Evolutionary conservation across 2,888 invertebrate species (phyloP).

Genomic region (Capitulum mitella): DNA sequence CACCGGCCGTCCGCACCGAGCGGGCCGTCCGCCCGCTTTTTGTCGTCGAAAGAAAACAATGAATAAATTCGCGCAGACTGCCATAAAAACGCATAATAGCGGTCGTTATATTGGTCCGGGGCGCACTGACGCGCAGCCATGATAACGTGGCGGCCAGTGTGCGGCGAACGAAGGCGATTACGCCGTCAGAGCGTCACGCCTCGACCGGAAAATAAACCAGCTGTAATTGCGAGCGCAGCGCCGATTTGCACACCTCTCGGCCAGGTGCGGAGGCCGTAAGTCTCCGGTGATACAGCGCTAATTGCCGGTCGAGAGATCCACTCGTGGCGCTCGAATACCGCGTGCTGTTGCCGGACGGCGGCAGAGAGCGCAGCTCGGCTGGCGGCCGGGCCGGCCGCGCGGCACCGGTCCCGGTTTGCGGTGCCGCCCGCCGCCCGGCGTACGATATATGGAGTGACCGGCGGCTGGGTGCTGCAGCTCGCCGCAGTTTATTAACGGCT

Average conservation of each 20-base stretch:
- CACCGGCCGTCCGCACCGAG: background rate
- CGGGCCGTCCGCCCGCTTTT: slow-evolving; percentile 1
- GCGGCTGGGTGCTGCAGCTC: background rate
- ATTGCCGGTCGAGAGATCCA: background rate
- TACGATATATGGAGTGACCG: background rate
- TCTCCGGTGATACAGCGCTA: background rate
- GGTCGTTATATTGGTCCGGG: background rate
- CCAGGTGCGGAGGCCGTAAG: background rate
- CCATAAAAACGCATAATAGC: background rate
- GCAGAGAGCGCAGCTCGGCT: background rate
- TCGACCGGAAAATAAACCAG: background rate
- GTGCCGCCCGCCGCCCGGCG: background rate
- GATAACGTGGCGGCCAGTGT: background rate
- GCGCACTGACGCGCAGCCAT: background rate
- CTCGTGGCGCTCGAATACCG: too few species aligned
- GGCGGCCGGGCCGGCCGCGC: background rate
- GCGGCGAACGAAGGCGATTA: too few species aligned
- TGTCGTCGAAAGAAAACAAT: slow-evolving; percentile 14
- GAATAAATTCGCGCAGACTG: slow-evolving; percentile 7
- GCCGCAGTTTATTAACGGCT: background rate
- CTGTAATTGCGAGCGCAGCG: background rate
- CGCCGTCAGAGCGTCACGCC: background rate
- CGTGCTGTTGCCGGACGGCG: too few species aligned
- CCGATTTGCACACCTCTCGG: background rate
- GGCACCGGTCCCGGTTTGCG: background rate